Evolutionary conservation across 2,113 vertebrate species (phyloP).

Genomic region (Kryptolebias marmoratus): DNA sequence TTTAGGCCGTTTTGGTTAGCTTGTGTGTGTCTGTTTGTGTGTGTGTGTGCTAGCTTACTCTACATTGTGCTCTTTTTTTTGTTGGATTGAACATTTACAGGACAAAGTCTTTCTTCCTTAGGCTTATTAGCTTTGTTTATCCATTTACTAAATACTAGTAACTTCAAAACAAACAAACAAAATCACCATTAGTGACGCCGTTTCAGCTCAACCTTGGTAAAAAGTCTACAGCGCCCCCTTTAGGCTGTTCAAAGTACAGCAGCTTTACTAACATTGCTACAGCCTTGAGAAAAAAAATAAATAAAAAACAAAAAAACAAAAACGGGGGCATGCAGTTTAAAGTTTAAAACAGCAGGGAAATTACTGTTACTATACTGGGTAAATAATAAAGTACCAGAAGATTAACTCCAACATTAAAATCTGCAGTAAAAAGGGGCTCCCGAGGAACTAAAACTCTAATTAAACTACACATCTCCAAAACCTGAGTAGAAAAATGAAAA

Average conservation of each 20-base stretch:
- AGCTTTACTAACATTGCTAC: not conserved
- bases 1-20: not conserved
- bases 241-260: slow-evolving; percentile 21
- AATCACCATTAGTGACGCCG: not conserved
- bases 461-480: slow-evolving; percentile 9
- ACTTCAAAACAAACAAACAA: too few species aligned
- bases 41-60: not conserved
- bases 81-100: not conserved
- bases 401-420: slow-evolving; percentile 4
- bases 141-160: too few species aligned
- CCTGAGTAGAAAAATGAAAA: not conserved
- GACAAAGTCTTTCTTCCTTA: not conserved
- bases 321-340: not conserved
- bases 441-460: slow-evolving; percentile 4
- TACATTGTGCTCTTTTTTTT: not conserved
- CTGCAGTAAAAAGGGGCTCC: not conserved
- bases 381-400: slow-evolving; percentile 14
- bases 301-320: too few species aligned
- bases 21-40: too few species aligned
- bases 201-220: not conserved
- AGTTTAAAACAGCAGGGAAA: slow-evolving; percentile 19
- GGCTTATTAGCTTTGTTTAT: too few species aligned
- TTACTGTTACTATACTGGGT: slow-evolving; percentile 1
- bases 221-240: slow-evolving; percentile 61
- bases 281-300: not conserved